Conservation (phyloP, 2,888 invertebrate genomes). For the Oligia latruncula region DNA sequence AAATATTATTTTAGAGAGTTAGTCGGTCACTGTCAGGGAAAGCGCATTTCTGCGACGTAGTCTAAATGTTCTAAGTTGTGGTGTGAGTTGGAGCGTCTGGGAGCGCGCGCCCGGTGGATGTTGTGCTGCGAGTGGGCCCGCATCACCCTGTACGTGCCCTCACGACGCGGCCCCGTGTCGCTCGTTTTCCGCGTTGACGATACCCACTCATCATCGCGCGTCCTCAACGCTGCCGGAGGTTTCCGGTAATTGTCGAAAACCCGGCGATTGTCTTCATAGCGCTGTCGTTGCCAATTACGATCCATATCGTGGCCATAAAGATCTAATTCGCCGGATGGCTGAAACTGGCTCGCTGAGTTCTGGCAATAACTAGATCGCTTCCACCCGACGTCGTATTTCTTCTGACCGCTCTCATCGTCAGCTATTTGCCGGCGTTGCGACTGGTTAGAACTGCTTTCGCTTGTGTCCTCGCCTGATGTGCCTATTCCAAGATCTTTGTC, state of each 20-base stretch:
- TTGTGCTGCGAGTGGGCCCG: slow-evolving; percentile 92
- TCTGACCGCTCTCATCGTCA: slow-evolving; percentile 90
- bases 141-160: slow-evolving; percentile 85
- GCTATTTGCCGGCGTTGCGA: slow-evolving; percentile 91
- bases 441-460: slow-evolving; percentile 94
- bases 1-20: slow-evolving; percentile 73
- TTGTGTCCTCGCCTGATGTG: slow-evolving; percentile 96
- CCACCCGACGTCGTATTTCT: slow-evolving; percentile 93
- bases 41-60: slow-evolving; percentile 91
- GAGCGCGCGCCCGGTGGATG: slow-evolving; percentile 88
- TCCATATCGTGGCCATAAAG: slow-evolving; percentile 92
- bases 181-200: slow-evolving; percentile 81
- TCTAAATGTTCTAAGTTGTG: slow-evolving; percentile 92
- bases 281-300: slow-evolving; percentile 88
- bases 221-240: slow-evolving; percentile 72
- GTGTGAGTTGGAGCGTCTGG: slow-evolving; percentile 91
- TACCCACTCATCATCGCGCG: slow-evolving; percentile 81
- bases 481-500: slow-evolving; percentile 95
- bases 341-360: slow-evolving; percentile 89
- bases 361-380: slow-evolving; percentile 91
- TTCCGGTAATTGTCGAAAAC: slow-evolving; percentile 83
- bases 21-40: slow-evolving; percentile 88
- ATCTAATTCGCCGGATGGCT: slow-evolving; percentile 91
- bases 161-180: slow-evolving; percentile 85
- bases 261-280: slow-evolving; percentile 83